These are phyloP conservation scores for Anableps anableps DNA, from an alignment of 2,797 vertebrate genomes.

Conservation along the genomic window DNA sequence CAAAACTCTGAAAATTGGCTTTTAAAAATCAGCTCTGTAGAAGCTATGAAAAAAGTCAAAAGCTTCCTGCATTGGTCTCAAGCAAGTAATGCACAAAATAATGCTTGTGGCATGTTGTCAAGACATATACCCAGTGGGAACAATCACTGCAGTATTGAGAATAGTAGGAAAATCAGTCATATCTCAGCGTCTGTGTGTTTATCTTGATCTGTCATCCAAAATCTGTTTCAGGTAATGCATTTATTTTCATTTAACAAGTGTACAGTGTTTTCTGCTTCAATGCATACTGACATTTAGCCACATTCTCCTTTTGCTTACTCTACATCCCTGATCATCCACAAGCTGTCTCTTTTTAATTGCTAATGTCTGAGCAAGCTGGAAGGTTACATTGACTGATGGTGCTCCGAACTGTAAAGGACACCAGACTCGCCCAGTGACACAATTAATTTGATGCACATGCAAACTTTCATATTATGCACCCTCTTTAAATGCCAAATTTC, in stretches of 20 bases:
- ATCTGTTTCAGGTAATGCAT: constrained; percentile 32
- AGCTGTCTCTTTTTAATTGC: constrained; percentile 43
- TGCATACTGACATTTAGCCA: constrained; percentile 13
- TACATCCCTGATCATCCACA: constrained; percentile 15
- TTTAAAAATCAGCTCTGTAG: constrained; percentile 7
- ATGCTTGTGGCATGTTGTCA: constrained; percentile 82
- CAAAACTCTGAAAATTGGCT: not conserved
- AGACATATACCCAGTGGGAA: constrained; percentile 50
- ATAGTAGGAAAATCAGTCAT: constrained; percentile 18
- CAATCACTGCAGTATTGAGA: not conserved
- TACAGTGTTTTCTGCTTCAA: constrained; percentile 28
- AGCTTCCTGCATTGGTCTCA: constrained; percentile 83
- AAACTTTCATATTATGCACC: constrained; percentile 20
- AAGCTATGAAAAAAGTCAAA: constrained; percentile 67
- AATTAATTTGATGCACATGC: constrained; percentile 32
- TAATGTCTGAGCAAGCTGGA: constrained; percentile 26
- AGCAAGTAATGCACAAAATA: constrained; percentile 88
- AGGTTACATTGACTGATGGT: constrained; percentile 28
- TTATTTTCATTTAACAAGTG: constrained; percentile 38
- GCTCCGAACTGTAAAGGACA: constrained; percentile 20
- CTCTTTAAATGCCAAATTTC: constrained; percentile 19
- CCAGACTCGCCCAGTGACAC: constrained; percentile 25
- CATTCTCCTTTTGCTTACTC: not conserved
- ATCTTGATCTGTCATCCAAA: constrained; percentile 34
- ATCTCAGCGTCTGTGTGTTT: constrained; percentile 13